phyloP scores from a whole-genome alignment of 2,797 vertebrate species.

The Gephyroberyx darwinii region DNA sequence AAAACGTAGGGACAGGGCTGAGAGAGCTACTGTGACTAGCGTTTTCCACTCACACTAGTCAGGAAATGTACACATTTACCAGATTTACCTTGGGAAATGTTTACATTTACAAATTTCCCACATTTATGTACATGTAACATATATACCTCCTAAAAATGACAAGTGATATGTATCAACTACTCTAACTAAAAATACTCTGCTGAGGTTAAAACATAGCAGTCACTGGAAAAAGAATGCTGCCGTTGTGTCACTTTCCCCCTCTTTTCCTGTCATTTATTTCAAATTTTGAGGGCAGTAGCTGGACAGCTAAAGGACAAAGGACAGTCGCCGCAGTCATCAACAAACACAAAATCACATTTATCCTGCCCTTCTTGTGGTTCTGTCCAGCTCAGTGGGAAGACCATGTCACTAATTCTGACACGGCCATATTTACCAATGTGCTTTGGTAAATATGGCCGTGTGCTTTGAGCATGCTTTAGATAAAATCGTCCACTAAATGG shows the following conservation, averaged over 20 bases:
- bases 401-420: conserved; percentile 38
- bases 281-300: conserved; percentile 62
- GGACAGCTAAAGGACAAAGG: conserved; percentile 71
- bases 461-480: too few relatives aligned
- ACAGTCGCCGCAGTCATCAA: conserved; percentile 59
- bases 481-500: conserved; percentile 24
- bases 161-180: conserved; percentile 57
- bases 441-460: background rate
- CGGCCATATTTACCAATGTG: conserved; percentile 40
- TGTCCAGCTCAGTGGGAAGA: conserved; percentile 45
- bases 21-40: too few relatives aligned
- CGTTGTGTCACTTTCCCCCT: conserved; percentile 62
- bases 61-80: too few relatives aligned
- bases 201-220: conserved; percentile 56
- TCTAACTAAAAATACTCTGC: conserved; percentile 43
- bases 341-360: conserved; percentile 61
- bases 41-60: too few relatives aligned
- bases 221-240: conserved; percentile 40
- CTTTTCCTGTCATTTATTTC: conserved; percentile 68
- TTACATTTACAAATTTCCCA: too few relatives aligned
- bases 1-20: too few relatives aligned
- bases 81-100: too few relatives aligned
- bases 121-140: too few relatives aligned
- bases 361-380: conserved; percentile 62
- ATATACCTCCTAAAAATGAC: conserved; percentile 61